Evolutionary conservation across 1,140 invertebrate genomes (phyloP).

Genomic region (Ridgeia piscesae): DNA sequence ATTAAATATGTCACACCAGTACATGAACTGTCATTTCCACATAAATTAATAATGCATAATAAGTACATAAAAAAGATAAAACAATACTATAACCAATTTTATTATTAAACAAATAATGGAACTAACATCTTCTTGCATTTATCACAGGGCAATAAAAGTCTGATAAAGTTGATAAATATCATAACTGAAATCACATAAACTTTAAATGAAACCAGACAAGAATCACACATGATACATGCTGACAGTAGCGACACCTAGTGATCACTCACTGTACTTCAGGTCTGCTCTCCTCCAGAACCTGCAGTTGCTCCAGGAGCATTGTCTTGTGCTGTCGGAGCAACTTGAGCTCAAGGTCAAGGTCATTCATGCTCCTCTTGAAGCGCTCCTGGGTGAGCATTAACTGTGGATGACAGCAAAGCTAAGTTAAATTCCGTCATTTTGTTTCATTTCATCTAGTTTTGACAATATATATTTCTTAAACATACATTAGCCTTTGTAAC

Average conservation of each 20-base stretch:
- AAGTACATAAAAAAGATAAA: too few species aligned
- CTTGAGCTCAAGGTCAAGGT: slow-evolving; percentile 48
- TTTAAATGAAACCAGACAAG: background rate
- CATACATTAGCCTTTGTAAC: too few species aligned
- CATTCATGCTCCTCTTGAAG: slow-evolving; percentile 47
- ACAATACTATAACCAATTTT: too few species aligned
- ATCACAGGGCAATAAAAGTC: too few species aligned
- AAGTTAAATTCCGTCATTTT: background rate
- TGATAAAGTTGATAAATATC: too few species aligned
- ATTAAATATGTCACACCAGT: too few species aligned
- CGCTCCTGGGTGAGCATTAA: slow-evolving; percentile 47
- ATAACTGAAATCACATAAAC: background rate
- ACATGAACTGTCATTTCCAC: too few species aligned
- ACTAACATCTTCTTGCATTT: too few species aligned
- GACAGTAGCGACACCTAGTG: slow-evolving; percentile 1
- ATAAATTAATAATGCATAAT: too few species aligned
- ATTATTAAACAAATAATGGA: too few species aligned
- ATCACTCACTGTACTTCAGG: slow-evolving; percentile 7
- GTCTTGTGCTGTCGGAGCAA: slow-evolving; percentile 48
- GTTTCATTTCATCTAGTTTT: too few species aligned
- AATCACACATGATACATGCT: background rate
- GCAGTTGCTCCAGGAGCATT: slow-evolving; percentile 51
- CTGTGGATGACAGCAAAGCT: slow-evolving; percentile 31
- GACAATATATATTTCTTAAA: too few species aligned
- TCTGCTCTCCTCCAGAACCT: slow-evolving; percentile 32